Base-by-base conservation (phyloP, 2,797 vertebrate species). In the Sebastolobus alascanus region DNA sequence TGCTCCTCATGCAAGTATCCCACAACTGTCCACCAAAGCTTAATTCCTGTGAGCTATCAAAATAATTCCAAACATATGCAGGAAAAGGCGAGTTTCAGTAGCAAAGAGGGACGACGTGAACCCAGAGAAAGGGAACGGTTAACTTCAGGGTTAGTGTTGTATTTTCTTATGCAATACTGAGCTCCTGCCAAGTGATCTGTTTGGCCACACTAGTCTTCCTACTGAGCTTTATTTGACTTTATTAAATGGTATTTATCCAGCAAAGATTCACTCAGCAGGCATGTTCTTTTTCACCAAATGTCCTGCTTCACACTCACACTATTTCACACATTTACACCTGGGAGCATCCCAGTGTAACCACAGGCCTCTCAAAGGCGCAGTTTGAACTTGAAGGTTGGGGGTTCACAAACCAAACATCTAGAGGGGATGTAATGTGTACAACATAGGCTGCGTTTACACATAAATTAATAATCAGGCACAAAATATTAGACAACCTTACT, bases 151-250 rank as follows among this genome's bases (percentile, higher is more conserved):
- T 27, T 59, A 35, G 12, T 55, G 35, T 20, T 46, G 13, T 56
- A 59, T 81, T 73, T 75, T 68, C 83, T 87, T 83, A 83, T 78
- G 79, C 29, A 90, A 85, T n/a, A 16, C 58, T 3, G 56, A 83
- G 54, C 82, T 84, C 82, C 84, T 67, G 85, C 80, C 74, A 86
- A 87, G 80, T 83, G 80, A 86, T 89, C 85, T 89, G 87, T 88
- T 91, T 87, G 75, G 72, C 50, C 75, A 88, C 75, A 74, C 70
- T 68, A 1, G 68, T 61, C 68, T 75, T 72, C 78, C 83, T 56
- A 54, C 76, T 6, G 65, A 79, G 86, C 66, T 83, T 86, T 87
- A 88, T 85, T 92, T 87, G 66, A 78, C 82, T 85, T 88, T 56
- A 78, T 78, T 83, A 83, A 82, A 84, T 20, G 20, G 60, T 87